Evolutionary conservation across 2,888 invertebrate species (phyloP).

Genomic region (Drosophila yooni): DNA sequence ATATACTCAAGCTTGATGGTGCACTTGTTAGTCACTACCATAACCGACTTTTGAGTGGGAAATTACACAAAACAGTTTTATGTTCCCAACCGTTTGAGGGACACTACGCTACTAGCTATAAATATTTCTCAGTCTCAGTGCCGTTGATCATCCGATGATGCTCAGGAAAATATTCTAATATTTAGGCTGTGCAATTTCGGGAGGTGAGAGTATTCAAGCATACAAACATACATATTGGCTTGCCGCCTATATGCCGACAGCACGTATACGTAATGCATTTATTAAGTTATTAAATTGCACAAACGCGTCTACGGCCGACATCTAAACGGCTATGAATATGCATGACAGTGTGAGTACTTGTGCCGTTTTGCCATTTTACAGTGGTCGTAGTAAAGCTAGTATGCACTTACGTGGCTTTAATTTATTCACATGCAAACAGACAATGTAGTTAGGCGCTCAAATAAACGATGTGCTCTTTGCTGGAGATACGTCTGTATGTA

Average conservation of each 20-base stretch:
- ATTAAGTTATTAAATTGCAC: conserved; percentile 68
- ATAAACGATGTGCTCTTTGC: conserved; percentile 26
- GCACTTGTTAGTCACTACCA: conserved; percentile 17
- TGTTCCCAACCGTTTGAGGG: conserved; percentile 44
- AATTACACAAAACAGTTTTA: conserved; percentile 64
- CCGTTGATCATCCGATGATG: not conserved
- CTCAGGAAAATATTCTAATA: not conserved
- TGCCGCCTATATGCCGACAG: conserved; percentile 18
- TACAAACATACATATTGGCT: conserved; percentile 5
- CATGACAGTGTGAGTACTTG: conserved; percentile 6
- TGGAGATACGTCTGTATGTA: conserved; percentile 7
- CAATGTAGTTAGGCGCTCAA: conserved; percentile 43
- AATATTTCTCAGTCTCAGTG: not conserved
- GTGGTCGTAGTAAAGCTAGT: conserved; percentile 33
- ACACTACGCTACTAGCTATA: not conserved
- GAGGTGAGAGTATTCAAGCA: not conserved
- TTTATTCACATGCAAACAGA: conserved; percentile 64
- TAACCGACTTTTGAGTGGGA: conserved; percentile 58
- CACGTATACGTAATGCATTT: conserved; percentile 44
- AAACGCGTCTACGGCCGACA: conserved; percentile 26
- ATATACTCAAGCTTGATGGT: conserved; percentile 4
- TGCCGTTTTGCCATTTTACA: conserved; percentile 6
- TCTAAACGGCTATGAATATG: conserved; percentile 18
- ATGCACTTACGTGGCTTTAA: conserved; percentile 46
- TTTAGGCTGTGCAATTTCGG: not conserved